A percentile compares a stretch with the other conserved stretches of the same genome.
Conservation (phyloP, 2,888 invertebrate genomes). For the Onthophagus sagittarius region DNA sequence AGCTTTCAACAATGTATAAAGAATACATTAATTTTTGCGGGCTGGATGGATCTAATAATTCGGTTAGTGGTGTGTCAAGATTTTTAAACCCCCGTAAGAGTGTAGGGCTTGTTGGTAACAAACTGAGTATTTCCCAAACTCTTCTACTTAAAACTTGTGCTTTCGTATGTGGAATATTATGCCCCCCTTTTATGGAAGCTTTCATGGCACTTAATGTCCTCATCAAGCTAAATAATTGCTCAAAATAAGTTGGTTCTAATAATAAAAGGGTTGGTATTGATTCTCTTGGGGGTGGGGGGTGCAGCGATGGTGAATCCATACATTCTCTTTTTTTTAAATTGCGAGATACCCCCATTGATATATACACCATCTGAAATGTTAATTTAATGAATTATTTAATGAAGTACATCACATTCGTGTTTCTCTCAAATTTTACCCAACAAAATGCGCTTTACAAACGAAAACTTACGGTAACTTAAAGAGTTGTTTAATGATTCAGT, state of each 20-base stretch:
- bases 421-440: too few species aligned
- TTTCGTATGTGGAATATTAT: slow-evolving; percentile 68
- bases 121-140: slow-evolving; percentile 92
- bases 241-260: slow-evolving; percentile 82
- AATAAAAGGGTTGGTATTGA: slow-evolving; percentile 81
- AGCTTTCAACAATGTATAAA: slow-evolving; percentile 81
- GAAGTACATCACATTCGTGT: too few species aligned
- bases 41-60: slow-evolving; percentile 80
- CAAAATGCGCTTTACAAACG: too few species aligned
- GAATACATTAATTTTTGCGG: slow-evolving; percentile 95
- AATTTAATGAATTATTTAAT: too few species aligned
- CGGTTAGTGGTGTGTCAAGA: slow-evolving; percentile 65
- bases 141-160: slow-evolving; percentile 85
- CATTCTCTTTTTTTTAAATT: slow-evolving; percentile 59
- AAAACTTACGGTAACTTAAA: too few species aligned
- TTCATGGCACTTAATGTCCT: slow-evolving; percentile 86
- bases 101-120: slow-evolving; percentile 86
- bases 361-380: slow-evolving; percentile 76
- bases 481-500: too few species aligned
- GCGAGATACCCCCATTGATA: slow-evolving; percentile 76
- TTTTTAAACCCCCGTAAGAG: slow-evolving; percentile 81
- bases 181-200: slow-evolving; percentile 66
- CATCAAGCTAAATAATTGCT: slow-evolving; percentile 86
- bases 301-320: slow-evolving; percentile 78
- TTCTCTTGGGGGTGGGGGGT: slow-evolving; percentile 82